Evolutionary conservation across 2,888 invertebrate genomes (phyloP), one percentile per base, ranked within the genome.

Genomic region (Nipponacmea schrenckii): DNA sequence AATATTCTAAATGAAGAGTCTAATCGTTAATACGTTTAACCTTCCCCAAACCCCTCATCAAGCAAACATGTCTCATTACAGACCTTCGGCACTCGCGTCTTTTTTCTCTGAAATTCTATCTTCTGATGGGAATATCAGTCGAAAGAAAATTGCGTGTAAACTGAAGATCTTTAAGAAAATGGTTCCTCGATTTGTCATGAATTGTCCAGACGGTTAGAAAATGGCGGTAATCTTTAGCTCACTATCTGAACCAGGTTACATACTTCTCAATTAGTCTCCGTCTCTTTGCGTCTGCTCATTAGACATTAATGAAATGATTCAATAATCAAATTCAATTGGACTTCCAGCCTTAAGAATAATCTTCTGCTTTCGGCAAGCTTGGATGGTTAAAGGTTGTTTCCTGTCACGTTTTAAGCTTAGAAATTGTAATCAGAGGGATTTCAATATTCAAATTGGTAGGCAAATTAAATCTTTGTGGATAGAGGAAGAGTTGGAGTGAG

Each of bases 371-470:
- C 3, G 24, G 56, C 20, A 56, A 56, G 56, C 56, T 24, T 56
- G 12, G 24, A 56, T 56, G 24, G 56, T 56, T 56, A 56, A 56
- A 56, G 56, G 56, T 20, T 56, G 20, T 56, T 56, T 56, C 56
- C 56, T 56, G 56, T 56, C 56, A 56, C 56, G 56, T 56, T 24
- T 20, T 56, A 20, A 20, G 20, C 56, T 12, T 56, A 24, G 56
- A 56, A 56, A 56, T 56, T 56, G 56, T 56, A 56, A 56, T 56
- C 56, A 56, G 20, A 56, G 56, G 56, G 56, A 56, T 56, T 24
- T 56, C 56, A 56, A 56, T 24, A 56, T 56, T 56, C 56, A 56
- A 56, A 56, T 56, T 56, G 56, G 24, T 24, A 24, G 56, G 20
- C 8, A 56, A 56, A 56, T 56, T 56, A 56, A 56, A 56, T 56